These are phyloP conservation scores for Nasonia longicornis DNA, from an alignment of 1,140 invertebrate species.

Conservation along the genomic window DNA sequence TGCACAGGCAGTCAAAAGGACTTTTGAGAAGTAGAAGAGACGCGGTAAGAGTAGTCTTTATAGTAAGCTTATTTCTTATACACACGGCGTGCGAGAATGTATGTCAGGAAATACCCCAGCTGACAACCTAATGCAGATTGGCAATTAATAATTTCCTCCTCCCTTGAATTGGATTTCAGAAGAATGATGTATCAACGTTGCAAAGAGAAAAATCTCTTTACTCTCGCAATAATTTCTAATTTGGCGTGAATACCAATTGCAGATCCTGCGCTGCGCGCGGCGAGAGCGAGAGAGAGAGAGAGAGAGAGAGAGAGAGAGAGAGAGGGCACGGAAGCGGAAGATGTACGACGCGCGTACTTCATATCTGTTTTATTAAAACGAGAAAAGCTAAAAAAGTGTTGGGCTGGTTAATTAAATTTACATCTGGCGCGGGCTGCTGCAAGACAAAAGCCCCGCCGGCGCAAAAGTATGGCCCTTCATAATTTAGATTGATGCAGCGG, in stretches of 20 bases:
- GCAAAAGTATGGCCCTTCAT: background rate
- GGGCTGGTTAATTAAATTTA: conserved; percentile 30
- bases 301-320: background rate
- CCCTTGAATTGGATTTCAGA: background rate
- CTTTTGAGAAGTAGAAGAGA: background rate
- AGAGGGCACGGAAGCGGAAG: background rate
- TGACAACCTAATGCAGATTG: background rate
- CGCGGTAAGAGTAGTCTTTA: background rate
- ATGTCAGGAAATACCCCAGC: background rate
- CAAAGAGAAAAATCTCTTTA: background rate
- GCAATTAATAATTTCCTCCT: background rate
- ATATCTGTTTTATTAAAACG: conserved; percentile 5
- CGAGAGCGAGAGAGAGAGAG: no score
- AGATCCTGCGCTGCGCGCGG: background rate
- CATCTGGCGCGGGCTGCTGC: background rate
- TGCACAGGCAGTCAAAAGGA: background rate
- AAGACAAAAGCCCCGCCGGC: background rate
- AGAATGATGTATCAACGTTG: background rate
- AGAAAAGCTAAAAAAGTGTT: background rate
- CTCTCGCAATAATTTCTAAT: background rate
- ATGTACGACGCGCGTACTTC: background rate
- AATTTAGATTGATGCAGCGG: conserved; percentile 29
- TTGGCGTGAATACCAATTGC: background rate
- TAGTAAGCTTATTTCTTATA: conserved; percentile 1
- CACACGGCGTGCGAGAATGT: background rate